A percentile compares a stretch with the other conserved stretches of the same genome.
Conservation (phyloP, 2,113 vertebrate species). For the Scomber japonicus region DNA sequence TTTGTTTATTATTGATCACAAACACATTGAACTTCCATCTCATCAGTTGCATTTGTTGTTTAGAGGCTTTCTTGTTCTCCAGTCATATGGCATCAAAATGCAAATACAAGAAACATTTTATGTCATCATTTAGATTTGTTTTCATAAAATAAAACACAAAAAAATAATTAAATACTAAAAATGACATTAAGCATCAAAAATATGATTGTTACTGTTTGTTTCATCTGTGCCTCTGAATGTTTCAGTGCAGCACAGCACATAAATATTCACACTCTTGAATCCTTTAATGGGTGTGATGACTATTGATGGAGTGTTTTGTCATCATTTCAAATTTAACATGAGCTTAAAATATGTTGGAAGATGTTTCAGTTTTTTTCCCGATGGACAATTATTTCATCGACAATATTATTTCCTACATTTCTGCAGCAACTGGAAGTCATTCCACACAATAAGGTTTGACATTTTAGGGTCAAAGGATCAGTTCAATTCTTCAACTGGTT, state of each 20-base stretch:
- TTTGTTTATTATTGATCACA: conserved; percentile 52
- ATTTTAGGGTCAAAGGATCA: background rate
- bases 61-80: background rate
- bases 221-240: background rate
- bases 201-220: background rate
- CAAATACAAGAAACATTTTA: background rate
- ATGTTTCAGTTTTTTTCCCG: background rate
- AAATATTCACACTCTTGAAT: background rate
- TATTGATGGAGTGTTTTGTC: background rate
- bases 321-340: background rate
- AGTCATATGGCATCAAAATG: background rate
- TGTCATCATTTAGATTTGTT: background rate
- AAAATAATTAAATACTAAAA: background rate
- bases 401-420: background rate
- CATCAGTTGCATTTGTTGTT: conserved; percentile 3
- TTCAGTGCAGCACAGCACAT: background rate
- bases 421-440: background rate
- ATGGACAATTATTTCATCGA: background rate
- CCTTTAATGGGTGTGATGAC: background rate
- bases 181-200: background rate
- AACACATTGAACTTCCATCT: conserved; percentile 32
- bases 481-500: conserved; percentile 7
- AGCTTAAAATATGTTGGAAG: conserved; percentile 3
- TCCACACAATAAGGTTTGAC: background rate
- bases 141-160: background rate